phyloP scores from a whole-genome alignment of 1,140 invertebrate species.

The Tetramorium alpestre region DNA sequence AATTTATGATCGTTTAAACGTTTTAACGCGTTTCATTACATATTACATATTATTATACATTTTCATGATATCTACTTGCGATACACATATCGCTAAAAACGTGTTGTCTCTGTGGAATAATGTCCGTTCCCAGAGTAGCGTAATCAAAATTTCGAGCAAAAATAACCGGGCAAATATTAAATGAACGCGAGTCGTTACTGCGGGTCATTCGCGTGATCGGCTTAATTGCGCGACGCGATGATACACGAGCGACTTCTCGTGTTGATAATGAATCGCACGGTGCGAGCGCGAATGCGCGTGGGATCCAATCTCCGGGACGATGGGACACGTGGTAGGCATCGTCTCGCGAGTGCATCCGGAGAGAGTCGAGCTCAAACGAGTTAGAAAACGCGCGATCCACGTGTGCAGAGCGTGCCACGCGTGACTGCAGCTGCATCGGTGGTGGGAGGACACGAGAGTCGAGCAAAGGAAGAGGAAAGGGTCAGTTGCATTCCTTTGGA shows the following conservation, averaged over 20 bases:
- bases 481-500: conserved; percentile 36
- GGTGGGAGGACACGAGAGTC: conserved; percentile 61
- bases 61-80: conserved; percentile 4
- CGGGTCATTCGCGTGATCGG: conserved; percentile 62
- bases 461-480: conserved; percentile 45
- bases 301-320: conserved; percentile 70
- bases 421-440: conserved; percentile 74
- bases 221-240: conserved; percentile 65
- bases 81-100: not conserved
- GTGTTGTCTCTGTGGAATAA: not conserved
- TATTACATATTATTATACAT: not conserved
- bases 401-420: conserved; percentile 84
- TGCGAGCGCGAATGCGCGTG: conserved; percentile 56
- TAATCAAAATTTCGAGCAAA: conserved; percentile 45
- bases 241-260: conserved; percentile 25
- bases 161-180: conserved; percentile 51
- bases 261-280: conserved; percentile 58
- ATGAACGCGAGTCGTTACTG: conserved; percentile 60
- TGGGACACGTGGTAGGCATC: conserved; percentile 81
- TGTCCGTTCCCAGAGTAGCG: not conserved
- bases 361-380: conserved; percentile 74
- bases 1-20: conserved; percentile 11
- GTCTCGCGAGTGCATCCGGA: conserved; percentile 76
- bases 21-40: not conserved
- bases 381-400: conserved; percentile 78